Evolutionary conservation across 2,888 invertebrate genomes (phyloP).

Genomic region (Papilio protenor): DNA sequence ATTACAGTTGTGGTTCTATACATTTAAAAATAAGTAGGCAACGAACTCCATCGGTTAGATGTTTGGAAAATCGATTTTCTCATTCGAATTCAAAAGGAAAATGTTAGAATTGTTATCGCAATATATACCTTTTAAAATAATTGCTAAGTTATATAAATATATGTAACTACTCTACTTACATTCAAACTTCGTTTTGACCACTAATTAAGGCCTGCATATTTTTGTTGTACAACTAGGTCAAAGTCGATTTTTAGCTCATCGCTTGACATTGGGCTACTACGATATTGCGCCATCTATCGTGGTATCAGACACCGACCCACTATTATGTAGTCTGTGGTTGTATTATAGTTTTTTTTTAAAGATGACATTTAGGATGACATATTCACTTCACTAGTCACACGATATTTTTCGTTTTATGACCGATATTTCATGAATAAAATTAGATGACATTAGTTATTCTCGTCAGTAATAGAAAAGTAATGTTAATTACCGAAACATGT

Average conservation of each 20-base stretch:
- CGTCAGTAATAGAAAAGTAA: slow-evolving; percentile 20
- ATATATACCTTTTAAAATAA: background rate
- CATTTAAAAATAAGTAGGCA: background rate
- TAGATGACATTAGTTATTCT: slow-evolving; percentile 33
- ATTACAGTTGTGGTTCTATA: background rate
- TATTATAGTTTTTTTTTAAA: background rate
- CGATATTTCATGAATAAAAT: slow-evolving; percentile 37
- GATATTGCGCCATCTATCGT: slow-evolving; percentile 23
- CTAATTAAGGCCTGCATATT: slow-evolving; percentile 20
- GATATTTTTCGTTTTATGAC: slow-evolving; percentile 26
- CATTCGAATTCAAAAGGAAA: background rate
- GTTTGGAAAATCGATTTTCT: background rate
- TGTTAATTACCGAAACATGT: slow-evolving; percentile 33
- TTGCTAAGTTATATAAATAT: background rate
- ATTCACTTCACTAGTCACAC: slow-evolving; percentile 19
- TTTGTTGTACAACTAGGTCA: slow-evolving; percentile 21
- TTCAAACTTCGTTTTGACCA: slow-evolving; percentile 6
- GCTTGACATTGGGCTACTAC: slow-evolving; percentile 7
- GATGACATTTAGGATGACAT: slow-evolving; percentile 20
- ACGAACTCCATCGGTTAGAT: background rate
- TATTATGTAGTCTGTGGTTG: slow-evolving; percentile 20
- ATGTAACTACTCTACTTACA: background rate
- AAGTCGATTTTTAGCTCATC: slow-evolving; percentile 21
- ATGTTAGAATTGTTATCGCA: background rate
- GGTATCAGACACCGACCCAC: slow-evolving; percentile 5